Evolutionary conservation across 2,888 invertebrate species (phyloP), one percentile per base, ranked within the genome.

Genomic region (Lamellibrachia satsuma): DNA sequence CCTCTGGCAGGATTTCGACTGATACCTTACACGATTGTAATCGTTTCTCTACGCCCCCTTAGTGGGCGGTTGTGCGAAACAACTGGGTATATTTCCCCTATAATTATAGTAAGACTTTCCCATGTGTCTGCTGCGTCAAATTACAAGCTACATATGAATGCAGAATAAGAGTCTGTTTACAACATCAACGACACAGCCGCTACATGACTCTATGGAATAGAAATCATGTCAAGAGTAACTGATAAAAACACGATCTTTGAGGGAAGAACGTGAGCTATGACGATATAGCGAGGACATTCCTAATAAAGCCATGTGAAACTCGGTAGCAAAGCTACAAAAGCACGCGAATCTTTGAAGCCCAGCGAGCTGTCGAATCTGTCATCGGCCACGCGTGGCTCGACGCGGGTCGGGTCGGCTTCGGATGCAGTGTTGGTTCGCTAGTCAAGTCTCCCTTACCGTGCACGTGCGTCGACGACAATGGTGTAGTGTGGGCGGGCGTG

Each of bases 251-350:
- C 22, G 22, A 15, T 15, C 22, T 75, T 3, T 75, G 6, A 22
- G 75, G 6, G 75, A 75, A 75, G n/a, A 75, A 75, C 75, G 22
- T 75, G n/a, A 15, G 22, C 15, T n/a, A n/a, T 75, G 75, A 15
- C 75, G 75, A 75, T 75, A 75, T 22, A 75, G 22, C n/a, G 75
- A 15, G 75, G 75, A 75, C 75, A 75, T 22, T 75, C 15, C 22
- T 75, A 75, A 75, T 75, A 75, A 75, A 75, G 75, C 75, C 75
- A 15, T n/a, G 15, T 75, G 75, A 75, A n/a, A 75, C n/a, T 75
- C 75, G 75, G 75, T 75, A 75, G 75, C 75, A 55, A n/a, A 75
- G n/a, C 75, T 75, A 75, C n/a, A 75, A 75, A 39, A 75, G 75
- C 75, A 75, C 75, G 75, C 75, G 15, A 75, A 75, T 75, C 22